These are phyloP conservation scores for Apolygus lucorum DNA, from an alignment of 1,140 invertebrate genomes.

Conservation along the genomic window DNA sequence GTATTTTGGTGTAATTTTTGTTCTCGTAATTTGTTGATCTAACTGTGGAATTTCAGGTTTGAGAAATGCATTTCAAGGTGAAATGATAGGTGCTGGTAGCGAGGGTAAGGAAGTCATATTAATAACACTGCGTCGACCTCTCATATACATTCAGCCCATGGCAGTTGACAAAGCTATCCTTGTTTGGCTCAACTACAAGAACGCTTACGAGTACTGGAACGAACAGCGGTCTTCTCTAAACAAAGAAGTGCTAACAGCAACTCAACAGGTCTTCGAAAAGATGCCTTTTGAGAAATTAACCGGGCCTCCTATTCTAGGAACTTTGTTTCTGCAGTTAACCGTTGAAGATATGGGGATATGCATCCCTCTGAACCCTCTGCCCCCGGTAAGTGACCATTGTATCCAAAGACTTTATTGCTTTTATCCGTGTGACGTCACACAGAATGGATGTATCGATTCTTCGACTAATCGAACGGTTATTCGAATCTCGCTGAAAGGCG, in stretches of 20 bases:
- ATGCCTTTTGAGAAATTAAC: constrained; percentile 68
- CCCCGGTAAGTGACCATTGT: constrained; percentile 40
- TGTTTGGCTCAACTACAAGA: constrained; percentile 97
- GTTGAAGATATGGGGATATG: constrained; percentile 96
- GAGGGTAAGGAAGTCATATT: constrained; percentile 89
- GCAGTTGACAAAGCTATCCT: constrained; percentile 94
- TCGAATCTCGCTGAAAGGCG: too few species aligned
- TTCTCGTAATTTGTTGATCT: too few species aligned
- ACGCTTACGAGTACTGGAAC: constrained; percentile 98
- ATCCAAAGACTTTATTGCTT: too few species aligned
- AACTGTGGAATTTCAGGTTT: constrained; percentile 45
- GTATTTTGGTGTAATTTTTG: too few species aligned
- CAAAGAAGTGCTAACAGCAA: constrained; percentile 74
- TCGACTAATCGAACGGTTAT: too few species aligned
- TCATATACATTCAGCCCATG: constrained; percentile 90
- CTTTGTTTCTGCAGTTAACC: constrained; percentile 85
- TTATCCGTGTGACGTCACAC: too few species aligned
- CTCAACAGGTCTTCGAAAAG: constrained; percentile 66
- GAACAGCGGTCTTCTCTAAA: constrained; percentile 84
- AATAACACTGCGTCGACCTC: constrained; percentile 79
- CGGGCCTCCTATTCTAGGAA: constrained; percentile 67
- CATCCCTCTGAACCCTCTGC: constrained; percentile 76
- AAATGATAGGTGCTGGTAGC: constrained; percentile 55
- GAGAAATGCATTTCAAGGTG: constrained; percentile 79
- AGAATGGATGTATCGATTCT: too few species aligned